A percentile compares a stretch with the other conserved stretches of the same genome.
Evolutionary conservation across 92 coral and sea anemone genomes (phyloP).

Genomic region (Paragorgia papillata): DNA sequence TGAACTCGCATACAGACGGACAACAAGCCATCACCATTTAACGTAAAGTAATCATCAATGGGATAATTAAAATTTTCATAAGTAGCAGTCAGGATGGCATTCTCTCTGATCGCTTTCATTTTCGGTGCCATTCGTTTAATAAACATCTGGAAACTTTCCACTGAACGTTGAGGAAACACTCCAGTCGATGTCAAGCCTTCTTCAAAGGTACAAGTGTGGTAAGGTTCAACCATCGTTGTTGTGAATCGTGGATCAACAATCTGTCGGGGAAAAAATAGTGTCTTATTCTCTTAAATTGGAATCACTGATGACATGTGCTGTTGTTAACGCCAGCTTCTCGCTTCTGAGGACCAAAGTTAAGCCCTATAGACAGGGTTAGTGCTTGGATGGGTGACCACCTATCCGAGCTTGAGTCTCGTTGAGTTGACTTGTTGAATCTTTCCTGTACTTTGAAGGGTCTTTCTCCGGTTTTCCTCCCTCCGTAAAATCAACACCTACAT

Average conservation of each 20-base stretch:
- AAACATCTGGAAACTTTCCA: constrained; percentile 6
- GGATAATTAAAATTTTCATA: constrained; percentile 3
- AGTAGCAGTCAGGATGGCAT: not conserved
- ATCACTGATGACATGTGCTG: too few species aligned
- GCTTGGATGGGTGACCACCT: too few species aligned
- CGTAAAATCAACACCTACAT: too few species aligned
- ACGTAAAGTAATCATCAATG: not conserved
- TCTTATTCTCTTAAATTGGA: too few species aligned
- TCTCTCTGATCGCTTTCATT: not conserved
- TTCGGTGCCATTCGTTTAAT: constrained; percentile 1
- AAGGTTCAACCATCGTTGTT: constrained; percentile 21
- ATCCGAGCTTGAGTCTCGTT: too few species aligned
- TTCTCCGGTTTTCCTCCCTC: too few species aligned
- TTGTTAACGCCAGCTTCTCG: too few species aligned
- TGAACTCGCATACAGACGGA: constrained; percentile 33
- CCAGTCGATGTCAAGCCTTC: not conserved
- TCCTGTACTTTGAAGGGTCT: too few species aligned
- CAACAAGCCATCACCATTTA: constrained; percentile 41
- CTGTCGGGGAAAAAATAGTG: not conserved
- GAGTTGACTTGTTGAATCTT: too few species aligned
- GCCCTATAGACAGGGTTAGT: too few species aligned
- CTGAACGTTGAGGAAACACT: constrained; percentile 7
- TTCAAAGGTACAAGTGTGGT: constrained; percentile 27
- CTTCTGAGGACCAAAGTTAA: too few species aligned
- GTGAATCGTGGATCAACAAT: not conserved